Evolutionary conservation across 2,888 invertebrate species (phyloP), one percentile per base, ranked within the genome.

Genomic region (Callyntrura guangdongensis): DNA sequence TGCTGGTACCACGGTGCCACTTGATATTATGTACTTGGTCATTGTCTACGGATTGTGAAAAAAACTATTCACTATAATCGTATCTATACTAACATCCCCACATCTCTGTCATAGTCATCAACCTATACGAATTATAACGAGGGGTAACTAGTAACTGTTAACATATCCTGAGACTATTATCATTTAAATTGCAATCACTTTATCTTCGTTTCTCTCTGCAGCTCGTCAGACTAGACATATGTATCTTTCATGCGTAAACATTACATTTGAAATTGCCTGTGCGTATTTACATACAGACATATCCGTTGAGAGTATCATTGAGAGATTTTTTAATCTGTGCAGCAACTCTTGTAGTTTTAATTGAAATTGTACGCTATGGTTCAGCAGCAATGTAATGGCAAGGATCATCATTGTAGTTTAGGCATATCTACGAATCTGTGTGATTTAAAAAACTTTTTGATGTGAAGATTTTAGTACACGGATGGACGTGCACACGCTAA

Each of bases 341-440:
- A 49, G 47, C 20, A 47, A 20, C 47, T 74, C 27, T 49, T 74
- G 74, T 74, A 74, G 74, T 74, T 67, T 67, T 74, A 74, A 74
- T 74, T 74, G 74, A 74, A 74, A 74, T 49, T 47, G 74, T 47
- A 74, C 74, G 74, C 47, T 74, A 74, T 49, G 74, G 74, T 74
- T 74, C 74, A 74, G 74, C 74, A 49, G 49, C 27, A 74, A 8
- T 74, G 74, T 22, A 74, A 74, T 74, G 74, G 74, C 49, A 74
- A 74, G 74, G 47, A 74, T 74, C 74, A 74, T 22, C 64, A n/a
- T n/a, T n/a, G n/a, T n/a, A n/a, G n/a, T n/a, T n/a, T n/a, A n/a
- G n/a, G n/a, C 36, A 36, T 36, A 36, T 4, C 36, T 36, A 36
- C 6, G 36, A 36, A 36, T 6, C 36, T 4, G 36, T 2, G 6